These are phyloP conservation scores for Dascyllus trimaculatus DNA, from an alignment of 2,113 vertebrate species.

Conservation along the genomic window DNA sequence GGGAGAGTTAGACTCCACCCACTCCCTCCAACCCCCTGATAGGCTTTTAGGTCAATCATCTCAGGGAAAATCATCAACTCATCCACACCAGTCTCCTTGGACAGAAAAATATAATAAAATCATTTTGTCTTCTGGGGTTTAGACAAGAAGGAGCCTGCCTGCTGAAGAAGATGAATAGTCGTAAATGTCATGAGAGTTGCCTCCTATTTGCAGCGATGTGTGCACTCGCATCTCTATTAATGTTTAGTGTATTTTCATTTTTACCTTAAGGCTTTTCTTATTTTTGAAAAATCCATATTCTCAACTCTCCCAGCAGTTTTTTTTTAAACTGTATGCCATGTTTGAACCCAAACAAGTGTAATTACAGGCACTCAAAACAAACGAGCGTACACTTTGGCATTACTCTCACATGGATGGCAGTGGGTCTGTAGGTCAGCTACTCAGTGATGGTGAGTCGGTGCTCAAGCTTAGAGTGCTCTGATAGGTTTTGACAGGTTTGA, in stretches of 20 bases:
- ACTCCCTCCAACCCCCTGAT: conserved; percentile 41
- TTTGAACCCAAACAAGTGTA: conserved; percentile 31
- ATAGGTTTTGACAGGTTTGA: conserved; percentile 73
- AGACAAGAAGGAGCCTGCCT: conserved; percentile 17
- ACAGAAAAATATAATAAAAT: conserved; percentile 49
- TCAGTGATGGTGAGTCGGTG: conserved; percentile 45
- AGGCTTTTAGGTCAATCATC: conserved; percentile 84
- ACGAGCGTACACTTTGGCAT: neutral
- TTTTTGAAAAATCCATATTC: conserved; percentile 48
- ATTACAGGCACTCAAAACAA: conserved; percentile 32
- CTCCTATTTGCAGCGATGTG: conserved; percentile 40
- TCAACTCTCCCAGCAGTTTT: conserved; percentile 23
- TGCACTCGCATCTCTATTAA: conserved; percentile 14
- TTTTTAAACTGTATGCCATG: neutral
- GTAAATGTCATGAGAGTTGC: conserved; percentile 44
- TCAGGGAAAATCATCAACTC: conserved; percentile 73
- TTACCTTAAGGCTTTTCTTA: conserved; percentile 30
- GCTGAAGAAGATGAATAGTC: conserved; percentile 23
- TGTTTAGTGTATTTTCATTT: conserved; percentile 39
- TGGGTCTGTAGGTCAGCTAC: conserved; percentile 78
- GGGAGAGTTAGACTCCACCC: conserved; percentile 71
- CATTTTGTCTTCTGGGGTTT: conserved; percentile 56
- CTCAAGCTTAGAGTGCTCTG: conserved; percentile 56
- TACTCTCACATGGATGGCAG: conserved; percentile 47
- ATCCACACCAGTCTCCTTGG: conserved; percentile 67